Evolutionary conservation across 2,113 vertebrate genomes (phyloP).

Genomic region (Nothoprocta pentlandii): DNA sequence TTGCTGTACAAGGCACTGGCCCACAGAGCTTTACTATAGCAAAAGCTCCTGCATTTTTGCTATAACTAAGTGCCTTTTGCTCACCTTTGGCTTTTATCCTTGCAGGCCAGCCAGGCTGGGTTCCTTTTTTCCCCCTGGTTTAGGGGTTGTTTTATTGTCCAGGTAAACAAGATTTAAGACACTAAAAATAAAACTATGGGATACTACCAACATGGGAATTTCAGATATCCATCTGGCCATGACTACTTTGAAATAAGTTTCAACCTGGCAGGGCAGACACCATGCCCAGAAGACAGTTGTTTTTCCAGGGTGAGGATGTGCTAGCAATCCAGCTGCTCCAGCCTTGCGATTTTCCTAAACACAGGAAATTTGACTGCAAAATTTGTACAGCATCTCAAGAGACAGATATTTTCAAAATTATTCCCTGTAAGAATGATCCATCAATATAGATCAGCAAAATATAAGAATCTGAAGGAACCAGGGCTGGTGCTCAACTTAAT

Average conservation of each 20-base stretch:
- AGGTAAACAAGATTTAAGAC: not conserved
- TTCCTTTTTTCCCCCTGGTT: not conserved
- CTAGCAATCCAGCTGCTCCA: not conserved
- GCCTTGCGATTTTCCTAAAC: conserved; percentile 31
- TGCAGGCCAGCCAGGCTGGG: not conserved
- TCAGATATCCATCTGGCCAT: not conserved
- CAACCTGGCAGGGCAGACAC: conserved; percentile 15
- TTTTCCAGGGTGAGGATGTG: conserved; percentile 47
- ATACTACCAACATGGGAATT: not conserved
- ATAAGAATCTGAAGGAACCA: not conserved
- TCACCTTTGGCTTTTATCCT: not conserved
- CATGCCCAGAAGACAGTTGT: conserved; percentile 9
- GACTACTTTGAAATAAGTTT: not conserved
- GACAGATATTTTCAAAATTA: not conserved
- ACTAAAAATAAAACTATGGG: not conserved
- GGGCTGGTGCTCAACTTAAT: not conserved
- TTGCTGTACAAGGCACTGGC: not conserved
- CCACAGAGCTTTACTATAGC: not conserved
- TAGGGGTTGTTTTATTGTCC: not conserved
- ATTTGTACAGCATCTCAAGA: conserved; percentile 6
- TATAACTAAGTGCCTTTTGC: not conserved
- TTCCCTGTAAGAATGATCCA: conserved; percentile 4
- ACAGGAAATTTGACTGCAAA: not conserved
- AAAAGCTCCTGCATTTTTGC: not conserved
- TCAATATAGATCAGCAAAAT: conserved; percentile 7